Percentiles rank a stretch among this genome's conserved stretches.
These are phyloP conservation scores for Parapsyche elsis DNA, from an alignment of 1,140 invertebrate species.

Conservation along the genomic window DNA sequence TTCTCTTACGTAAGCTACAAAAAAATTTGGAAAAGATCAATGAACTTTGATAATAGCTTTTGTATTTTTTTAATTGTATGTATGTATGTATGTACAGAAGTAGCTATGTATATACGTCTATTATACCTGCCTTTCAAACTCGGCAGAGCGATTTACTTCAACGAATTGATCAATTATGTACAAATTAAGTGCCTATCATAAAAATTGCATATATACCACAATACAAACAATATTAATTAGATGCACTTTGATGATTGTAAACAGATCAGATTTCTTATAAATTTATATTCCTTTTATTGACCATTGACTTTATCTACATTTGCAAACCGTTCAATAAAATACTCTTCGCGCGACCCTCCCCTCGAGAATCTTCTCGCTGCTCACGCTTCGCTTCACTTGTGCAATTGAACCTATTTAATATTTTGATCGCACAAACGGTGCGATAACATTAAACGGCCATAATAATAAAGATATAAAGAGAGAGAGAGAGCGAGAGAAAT, in stretches of 20 bases:
- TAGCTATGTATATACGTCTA: neutral
- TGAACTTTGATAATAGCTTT: neutral
- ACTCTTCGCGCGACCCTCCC: neutral
- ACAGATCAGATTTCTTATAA: too few species aligned
- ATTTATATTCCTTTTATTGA: too few species aligned
- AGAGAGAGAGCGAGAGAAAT: neutral
- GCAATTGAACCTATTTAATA: constrained; percentile 2
- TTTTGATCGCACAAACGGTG: neutral
- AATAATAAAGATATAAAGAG: neutral
- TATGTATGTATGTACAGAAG: neutral
- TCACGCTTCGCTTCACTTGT: neutral
- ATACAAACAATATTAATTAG: neutral
- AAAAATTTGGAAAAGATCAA: neutral
- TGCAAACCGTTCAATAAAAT: neutral
- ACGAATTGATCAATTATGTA: neutral
- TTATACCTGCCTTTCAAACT: neutral
- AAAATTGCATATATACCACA: neutral
- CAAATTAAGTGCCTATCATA: neutral
- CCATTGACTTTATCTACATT: too few species aligned
- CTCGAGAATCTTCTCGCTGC: neutral
- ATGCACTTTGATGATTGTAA: too few species aligned
- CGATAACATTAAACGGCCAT: constrained; percentile 16
- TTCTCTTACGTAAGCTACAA: neutral
- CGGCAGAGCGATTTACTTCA: neutral
- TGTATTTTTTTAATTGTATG: neutral